Evolutionary conservation across 2,888 invertebrate genomes (phyloP).

Genomic region (Monopis laevigella): DNA sequence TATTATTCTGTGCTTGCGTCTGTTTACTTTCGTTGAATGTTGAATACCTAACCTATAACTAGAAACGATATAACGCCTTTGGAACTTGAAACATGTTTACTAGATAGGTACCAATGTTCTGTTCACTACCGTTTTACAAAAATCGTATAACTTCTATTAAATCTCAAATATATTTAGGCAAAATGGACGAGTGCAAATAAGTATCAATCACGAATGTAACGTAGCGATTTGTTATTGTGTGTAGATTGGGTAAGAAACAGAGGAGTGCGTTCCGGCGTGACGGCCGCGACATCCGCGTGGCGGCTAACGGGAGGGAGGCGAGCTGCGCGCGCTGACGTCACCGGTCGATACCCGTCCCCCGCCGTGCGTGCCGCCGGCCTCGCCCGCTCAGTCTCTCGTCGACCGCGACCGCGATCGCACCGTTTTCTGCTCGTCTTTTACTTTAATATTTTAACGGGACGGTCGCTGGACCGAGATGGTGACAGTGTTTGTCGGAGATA

Average conservation of each 20-base stretch:
- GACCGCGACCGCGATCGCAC: conserved; percentile 41
- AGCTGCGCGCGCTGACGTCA: conserved; percentile 67
- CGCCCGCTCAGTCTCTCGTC: conserved; percentile 50
- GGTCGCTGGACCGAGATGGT: conserved; percentile 34
- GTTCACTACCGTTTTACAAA: too few relatives aligned
- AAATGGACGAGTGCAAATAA: too few relatives aligned
- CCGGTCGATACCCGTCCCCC: conserved; percentile 59
- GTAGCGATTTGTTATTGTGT: conserved; percentile 19
- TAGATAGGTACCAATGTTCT: too few relatives aligned
- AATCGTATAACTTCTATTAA: too few relatives aligned
- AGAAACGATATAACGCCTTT: too few relatives aligned
- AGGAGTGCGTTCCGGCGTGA: conserved; percentile 16
- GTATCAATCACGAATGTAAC: conserved; percentile 6
- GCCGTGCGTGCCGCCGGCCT: conserved; percentile 22
- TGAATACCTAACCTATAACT: too few relatives aligned
- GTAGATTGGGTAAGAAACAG: conserved; percentile 19
- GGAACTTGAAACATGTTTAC: too few relatives aligned
- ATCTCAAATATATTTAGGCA: too few relatives aligned
- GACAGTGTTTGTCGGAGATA: conserved; percentile 41
- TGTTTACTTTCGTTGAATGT: conserved; percentile 63
- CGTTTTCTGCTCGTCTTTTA: conserved; percentile 38
- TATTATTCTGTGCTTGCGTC: conserved; percentile 56
- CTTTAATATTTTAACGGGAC: neutral
- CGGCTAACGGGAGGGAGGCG: conserved; percentile 25
- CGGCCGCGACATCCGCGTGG: conserved; percentile 25